Evolutionary conservation across 2,113 vertebrate genomes (phyloP), one percentile per base, ranked within the genome.

Genomic region (Lepisosteus osseus): DNA sequence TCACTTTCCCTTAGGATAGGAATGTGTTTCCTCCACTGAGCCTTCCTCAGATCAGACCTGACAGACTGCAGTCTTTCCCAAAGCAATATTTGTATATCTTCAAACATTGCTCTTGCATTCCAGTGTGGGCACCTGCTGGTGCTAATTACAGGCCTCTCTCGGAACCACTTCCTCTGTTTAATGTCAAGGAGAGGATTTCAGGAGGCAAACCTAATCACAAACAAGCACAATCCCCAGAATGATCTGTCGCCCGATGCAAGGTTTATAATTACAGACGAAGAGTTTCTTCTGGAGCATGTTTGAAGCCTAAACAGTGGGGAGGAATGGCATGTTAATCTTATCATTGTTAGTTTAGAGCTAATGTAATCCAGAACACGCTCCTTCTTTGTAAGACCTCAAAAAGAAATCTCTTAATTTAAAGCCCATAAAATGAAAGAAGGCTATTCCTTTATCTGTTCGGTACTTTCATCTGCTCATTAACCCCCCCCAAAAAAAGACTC

Each of bases 281-380:
- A 42, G 11, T 9, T 59, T 57, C 57, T 44, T 40, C 54, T 43
- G 12, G 4, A 12, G 29, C 3, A 7, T 56, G 14, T n/a, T 40
- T 59, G 9, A 29, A 42, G 17, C 14, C 11, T 68, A 29, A 59
- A 59, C 57, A 59, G 56, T n/a, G 56, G 11, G n/a, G 11, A 14
- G 56, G 11, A 59, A 56, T 54, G 54, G 78, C 80, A 75, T 74
- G 89, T 85, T 88, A 85, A 86, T 59, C 57, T 59, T 59, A 59
- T 15, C 82, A 70, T 82, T 83, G 75, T 79, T 61, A 76, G 76
- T 80, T 83, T 83, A 81, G 76, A 76, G 79, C 63, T 90, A 92
- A 91, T 90, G 84, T 80, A 89, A 92, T 91, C 81, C 90, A 90
- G 89, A 88, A 79, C 73, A 83, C 65, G 70, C 72, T 83, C 85